Base-by-base conservation (phyloP, 1,140 invertebrate genomes). In the Apis cerana region DNA sequence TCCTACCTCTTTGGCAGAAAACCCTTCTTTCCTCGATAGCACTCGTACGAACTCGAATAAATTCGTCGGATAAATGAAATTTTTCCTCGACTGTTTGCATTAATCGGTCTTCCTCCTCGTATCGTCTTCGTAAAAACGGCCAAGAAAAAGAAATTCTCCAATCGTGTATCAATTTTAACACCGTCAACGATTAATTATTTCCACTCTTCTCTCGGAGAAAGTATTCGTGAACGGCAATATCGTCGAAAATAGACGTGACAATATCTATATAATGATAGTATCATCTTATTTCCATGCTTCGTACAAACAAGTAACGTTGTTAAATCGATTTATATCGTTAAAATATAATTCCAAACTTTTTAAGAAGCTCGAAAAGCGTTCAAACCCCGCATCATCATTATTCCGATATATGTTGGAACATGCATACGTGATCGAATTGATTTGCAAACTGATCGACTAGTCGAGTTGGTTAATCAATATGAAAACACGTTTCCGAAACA, bases 1-100 rank as follows among this genome's bases (percentile, higher is more conserved):
- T 33, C 27, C 3, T 48, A 2, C 21, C 23, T 27, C 11, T 23
- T 27, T 2, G 15, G 13, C 12, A 9, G 7, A 7, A 69, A 5
- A 23, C 13, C 7, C 67, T 69, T 52, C 21, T 52, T 23, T 17
- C 12, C 21, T 23, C 67, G 17, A 43, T 43, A 17, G 43, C 21
- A n/a, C 19, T 23, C 43, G n/a, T 69, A 27, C 48, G 48, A 50
- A 50, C 67, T 69, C 67, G 48, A 69, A 69, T 43, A 43, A 43
- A 43, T 52, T 69, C 43, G 43, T 27, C 23, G 17, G 52, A 72
- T 33, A 58, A 72, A 56, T 72, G 70, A 72, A 72, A 72, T 58
- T 72, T 56, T 72, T 72, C 27, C 70, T 19, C 50, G 23, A 19
- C 52, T 56, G 27, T 54, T 58, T 21, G 50, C n/a, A 33, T 56